Evolutionary conservation across 2,113 vertebrate species (phyloP), one percentile per base, ranked within the genome.

Genomic region (Puma concolor): DNA sequence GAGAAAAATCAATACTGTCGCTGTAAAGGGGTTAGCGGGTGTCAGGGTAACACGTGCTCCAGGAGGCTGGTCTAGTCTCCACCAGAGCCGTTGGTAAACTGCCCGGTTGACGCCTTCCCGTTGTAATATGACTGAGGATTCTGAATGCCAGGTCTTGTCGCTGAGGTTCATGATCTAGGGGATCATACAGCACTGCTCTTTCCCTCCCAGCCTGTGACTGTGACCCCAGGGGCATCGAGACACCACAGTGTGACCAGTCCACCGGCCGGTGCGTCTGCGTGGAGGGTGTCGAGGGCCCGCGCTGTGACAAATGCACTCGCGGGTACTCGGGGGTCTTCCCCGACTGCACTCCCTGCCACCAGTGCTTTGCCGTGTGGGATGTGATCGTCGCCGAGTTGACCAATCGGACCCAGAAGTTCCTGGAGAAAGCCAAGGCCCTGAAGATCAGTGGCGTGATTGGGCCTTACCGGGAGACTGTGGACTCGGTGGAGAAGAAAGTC

Each of bases 281-380:
- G 10, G 99, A 99, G 27, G 99, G 99, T 0, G 99, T 99, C 7
- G 99, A 99, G 10, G 99, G 99, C 0, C 98, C 98, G 0, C 99
- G 98, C 81, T 99, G 99, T 1, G 99, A 99, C 88, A 98, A 97
- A 89, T 99, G 99, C 38, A 99, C 99, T 2, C 99, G 99, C 0
- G 99, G 99, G 0, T 99, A 99, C 98, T 99, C 99, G 0, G 99
- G 99, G 6, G 98, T 98, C 63, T 99, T 99, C 96, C 99, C 99
- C 0, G 97, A 99, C 97, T 99, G 99, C 3, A 74, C 95, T 3
- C 99, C 99, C 0, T 99, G 99, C 98, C 99, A 99, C 97, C 99
- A 99, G 98, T 99, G 99, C 98, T 99, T 99, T 1, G 98, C 99
- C 0, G 99, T 99, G 36, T 99, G 99, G 99, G 99, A 99, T 0